phyloP scores from a whole-genome alignment of 2,797 vertebrate genomes.

The Momotus momota region DNA sequence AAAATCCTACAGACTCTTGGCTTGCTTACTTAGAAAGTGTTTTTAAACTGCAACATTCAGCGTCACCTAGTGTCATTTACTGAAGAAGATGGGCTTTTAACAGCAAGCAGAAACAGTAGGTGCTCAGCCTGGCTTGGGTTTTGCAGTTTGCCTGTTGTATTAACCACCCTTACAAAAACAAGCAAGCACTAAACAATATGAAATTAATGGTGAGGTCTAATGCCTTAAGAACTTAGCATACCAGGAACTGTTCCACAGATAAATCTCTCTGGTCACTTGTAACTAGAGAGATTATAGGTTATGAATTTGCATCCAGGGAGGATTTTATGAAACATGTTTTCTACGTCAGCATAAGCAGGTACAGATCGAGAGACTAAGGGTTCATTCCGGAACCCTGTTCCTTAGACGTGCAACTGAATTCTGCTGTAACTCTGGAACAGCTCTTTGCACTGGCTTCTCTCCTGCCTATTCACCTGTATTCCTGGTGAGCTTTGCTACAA shows the following conservation, averaged over 20 bases:
- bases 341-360: slow-evolving; percentile 6
- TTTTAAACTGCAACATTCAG: slow-evolving; percentile 29
- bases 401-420: background rate
- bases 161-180: slow-evolving; percentile 52
- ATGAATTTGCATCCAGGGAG: slow-evolving; percentile 28
- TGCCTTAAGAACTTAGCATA: slow-evolving; percentile 29
- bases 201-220: slow-evolving; percentile 34
- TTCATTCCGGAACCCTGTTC: background rate
- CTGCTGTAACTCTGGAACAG: background rate
- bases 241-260: slow-evolving; percentile 39
- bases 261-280: background rate
- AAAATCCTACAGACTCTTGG: slow-evolving; percentile 26
- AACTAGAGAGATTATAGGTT: slow-evolving; percentile 28
- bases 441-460: background rate
- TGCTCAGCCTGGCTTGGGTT: background rate
- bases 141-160: slow-evolving; percentile 53
- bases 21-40: slow-evolving; percentile 30
- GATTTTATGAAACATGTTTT: slow-evolving; percentile 32
- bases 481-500: background rate
- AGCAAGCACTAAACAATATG: slow-evolving; percentile 47
- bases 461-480: background rate
- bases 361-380: background rate
- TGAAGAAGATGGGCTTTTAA: slow-evolving; percentile 15
- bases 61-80: slow-evolving; percentile 49
- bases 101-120: slow-evolving; percentile 1